These are phyloP conservation scores for Elysia chlorotica DNA, from an alignment of 1,140 invertebrate species.

Conservation along the genomic window DNA sequence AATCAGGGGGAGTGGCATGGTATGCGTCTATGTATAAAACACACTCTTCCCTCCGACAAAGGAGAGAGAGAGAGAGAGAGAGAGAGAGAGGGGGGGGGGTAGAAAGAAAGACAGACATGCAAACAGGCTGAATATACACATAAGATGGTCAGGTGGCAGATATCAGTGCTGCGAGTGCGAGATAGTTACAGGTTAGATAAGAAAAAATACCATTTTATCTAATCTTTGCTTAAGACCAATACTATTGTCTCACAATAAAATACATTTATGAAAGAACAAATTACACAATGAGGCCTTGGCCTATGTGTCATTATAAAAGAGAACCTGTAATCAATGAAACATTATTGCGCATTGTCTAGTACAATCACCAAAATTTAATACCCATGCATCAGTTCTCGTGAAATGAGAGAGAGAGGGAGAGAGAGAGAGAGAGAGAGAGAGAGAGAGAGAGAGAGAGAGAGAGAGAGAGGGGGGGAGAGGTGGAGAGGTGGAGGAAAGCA, in stretches of 20 bases:
- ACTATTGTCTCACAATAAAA: not conserved
- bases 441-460: conserved; percentile 2
- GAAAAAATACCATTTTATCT: no score
- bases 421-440: conserved; percentile 5
- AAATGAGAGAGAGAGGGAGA: not conserved
- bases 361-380: not conserved
- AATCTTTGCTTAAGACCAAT: not conserved
- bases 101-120: no score
- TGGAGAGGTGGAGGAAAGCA: no score
- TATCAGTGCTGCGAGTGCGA: no score
- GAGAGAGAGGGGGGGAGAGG: conserved; percentile 7
- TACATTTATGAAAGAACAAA: not conserved
- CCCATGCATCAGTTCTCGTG: not conserved
- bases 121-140: no score
- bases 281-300: not conserved
- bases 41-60: no score
- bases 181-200: no score
- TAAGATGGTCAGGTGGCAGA: no score
- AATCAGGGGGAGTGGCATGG: no score
- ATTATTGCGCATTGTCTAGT: not conserved
- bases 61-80: no score
- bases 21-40: no score
- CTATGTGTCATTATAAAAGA: not conserved
- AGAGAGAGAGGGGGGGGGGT: no score
- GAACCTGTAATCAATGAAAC: not conserved